These are phyloP conservation scores for Eledona agricola DNA, from an alignment of 2,888 invertebrate species.

Conservation along the genomic window DNA sequence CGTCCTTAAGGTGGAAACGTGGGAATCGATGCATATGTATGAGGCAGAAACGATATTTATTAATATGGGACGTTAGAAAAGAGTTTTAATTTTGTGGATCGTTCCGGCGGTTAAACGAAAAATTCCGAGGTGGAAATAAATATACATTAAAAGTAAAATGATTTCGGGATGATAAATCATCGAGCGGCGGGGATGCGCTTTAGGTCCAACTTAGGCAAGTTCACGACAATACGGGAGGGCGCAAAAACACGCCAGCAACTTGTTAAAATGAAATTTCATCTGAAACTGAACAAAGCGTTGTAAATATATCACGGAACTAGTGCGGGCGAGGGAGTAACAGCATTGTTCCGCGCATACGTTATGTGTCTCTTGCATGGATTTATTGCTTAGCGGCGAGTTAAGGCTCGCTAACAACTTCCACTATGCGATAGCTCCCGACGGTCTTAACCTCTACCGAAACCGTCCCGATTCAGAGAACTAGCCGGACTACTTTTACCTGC, in stretches of 20 bases:
- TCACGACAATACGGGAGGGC: slow-evolving; percentile 39
- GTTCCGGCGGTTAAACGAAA: slow-evolving; percentile 12
- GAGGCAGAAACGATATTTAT: slow-evolving; percentile 12
- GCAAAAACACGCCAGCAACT: slow-evolving; percentile 46
- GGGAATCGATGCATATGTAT: slow-evolving; percentile 3
- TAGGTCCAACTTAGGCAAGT: slow-evolving; percentile 26
- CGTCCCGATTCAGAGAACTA: slow-evolving; percentile 27
- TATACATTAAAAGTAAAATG: slow-evolving; percentile 33
- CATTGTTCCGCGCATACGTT: slow-evolving; percentile 38
- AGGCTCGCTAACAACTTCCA: slow-evolving; percentile 37
- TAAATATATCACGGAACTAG: slow-evolving; percentile 44
- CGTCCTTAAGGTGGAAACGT: background rate
- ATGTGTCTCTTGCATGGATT: slow-evolving; percentile 39
- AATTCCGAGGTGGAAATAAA: slow-evolving; percentile 27
- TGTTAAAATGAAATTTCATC: slow-evolving; percentile 48
- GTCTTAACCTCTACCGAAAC: slow-evolving; percentile 34
- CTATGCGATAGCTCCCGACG: slow-evolving; percentile 36
- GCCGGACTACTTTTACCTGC: slow-evolving; percentile 28
- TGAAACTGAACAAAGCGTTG: slow-evolving; percentile 42
- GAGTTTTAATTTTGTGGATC: slow-evolving; percentile 16
- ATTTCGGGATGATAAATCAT: slow-evolving; percentile 29
- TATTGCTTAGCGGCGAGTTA: slow-evolving; percentile 38
- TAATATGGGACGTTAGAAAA: slow-evolving; percentile 14
- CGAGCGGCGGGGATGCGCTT: slow-evolving; percentile 24
- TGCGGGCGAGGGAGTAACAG: slow-evolving; percentile 34